A percentile compares a stretch with the other conserved stretches of the same genome.
Evolutionary conservation across 2,888 invertebrate species (phyloP).

Genomic region (Dicyrtomina minuta): DNA sequence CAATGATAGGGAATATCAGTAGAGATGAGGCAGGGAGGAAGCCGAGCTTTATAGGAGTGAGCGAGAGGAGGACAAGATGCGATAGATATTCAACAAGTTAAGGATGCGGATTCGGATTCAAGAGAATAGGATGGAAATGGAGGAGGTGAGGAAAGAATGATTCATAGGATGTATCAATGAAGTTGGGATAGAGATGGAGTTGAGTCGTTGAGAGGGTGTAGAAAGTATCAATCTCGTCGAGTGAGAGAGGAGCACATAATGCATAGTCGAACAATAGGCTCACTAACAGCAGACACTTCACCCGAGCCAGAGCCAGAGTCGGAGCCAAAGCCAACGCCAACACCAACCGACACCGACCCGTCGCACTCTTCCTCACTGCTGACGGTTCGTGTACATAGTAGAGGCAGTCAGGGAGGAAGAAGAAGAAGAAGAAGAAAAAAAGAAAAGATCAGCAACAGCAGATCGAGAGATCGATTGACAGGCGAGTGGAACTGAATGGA

Average conservation of each 20-base stretch:
- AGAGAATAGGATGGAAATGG: conserved; percentile 24
- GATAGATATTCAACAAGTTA: conserved; percentile 40
- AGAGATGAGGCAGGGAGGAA: neutral
- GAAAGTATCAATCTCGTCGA: neutral
- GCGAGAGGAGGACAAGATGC: conserved; percentile 9
- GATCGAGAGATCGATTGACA: conserved; percentile 35
- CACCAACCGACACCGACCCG: no score
- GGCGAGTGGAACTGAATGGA: no score
- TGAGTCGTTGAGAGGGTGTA: conserved; percentile 29
- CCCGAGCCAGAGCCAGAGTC: no score
- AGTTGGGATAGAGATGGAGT: conserved; percentile 18
- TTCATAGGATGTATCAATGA: conserved; percentile 39
- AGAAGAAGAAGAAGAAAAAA: neutral
- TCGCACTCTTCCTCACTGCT: conserved; percentile 22
- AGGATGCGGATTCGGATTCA: conserved; percentile 13
- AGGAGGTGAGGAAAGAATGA: conserved; percentile 42
- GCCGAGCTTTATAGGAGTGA: no score
- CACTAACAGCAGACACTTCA: no score
- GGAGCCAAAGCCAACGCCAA: no score
- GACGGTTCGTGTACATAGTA: conserved; percentile 2
- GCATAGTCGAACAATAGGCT: conserved; percentile 14
- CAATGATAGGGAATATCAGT: neutral
- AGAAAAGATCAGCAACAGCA: conserved; percentile 10
- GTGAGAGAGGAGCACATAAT: conserved; percentile 24
- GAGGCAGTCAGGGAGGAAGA: neutral